Evolutionary conservation across 2,888 invertebrate species (phyloP).

Genomic region (Laothoe populi): DNA sequence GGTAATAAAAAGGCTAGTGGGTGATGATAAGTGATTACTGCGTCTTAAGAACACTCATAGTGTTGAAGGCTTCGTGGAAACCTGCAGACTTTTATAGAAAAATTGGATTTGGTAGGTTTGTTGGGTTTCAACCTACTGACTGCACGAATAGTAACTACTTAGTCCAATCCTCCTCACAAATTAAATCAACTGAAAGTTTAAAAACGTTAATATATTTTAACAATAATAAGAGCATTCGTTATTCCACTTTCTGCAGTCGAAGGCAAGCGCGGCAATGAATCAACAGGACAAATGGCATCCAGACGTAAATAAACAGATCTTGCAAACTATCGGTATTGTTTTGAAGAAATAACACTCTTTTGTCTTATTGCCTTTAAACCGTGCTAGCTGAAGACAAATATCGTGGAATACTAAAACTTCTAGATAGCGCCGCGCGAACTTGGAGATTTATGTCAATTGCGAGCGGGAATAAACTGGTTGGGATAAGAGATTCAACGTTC

Average conservation of each 20-base stretch:
- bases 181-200: not conserved
- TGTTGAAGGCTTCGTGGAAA: no score
- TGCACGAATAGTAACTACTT: no score
- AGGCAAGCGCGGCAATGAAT: constrained; percentile 5
- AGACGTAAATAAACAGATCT: constrained; percentile 12
- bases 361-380: constrained; percentile 20
- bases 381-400: constrained; percentile 9
- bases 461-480: not conserved
- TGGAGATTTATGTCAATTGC: constrained; percentile 5
- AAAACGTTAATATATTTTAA: not conserved
- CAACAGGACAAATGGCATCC: not conserved
- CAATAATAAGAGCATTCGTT: not conserved
- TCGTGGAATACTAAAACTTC: constrained; percentile 8
- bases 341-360: constrained; percentile 17
- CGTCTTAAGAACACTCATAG: no score
- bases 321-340: constrained; percentile 14
- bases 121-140: no score
- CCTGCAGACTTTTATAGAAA: no score
- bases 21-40: no score
- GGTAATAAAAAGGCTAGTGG: no score
- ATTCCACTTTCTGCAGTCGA: not conserved
- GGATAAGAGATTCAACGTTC: not conserved
- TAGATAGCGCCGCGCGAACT: constrained; percentile 7
- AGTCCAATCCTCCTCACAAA: no score
- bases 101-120: no score